Percentiles rank a stretch among this genome's conserved stretches.
These are phyloP conservation scores for Hassar affinis DNA, from an alignment of 2,113 vertebrate species.

Conservation along the genomic window DNA sequence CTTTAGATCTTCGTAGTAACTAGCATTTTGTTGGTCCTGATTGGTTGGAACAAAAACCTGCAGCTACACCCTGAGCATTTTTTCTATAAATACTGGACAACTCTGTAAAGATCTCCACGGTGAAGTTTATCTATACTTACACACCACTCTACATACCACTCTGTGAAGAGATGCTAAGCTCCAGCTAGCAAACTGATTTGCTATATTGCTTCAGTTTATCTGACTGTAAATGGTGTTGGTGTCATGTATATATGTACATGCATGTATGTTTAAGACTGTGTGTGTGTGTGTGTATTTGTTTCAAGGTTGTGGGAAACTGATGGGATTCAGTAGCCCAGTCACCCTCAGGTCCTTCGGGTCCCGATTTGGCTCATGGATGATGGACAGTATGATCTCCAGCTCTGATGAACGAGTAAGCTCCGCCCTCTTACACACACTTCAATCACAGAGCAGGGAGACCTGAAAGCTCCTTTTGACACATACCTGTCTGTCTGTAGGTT, in stretches of 20 bases:
- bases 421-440: not conserved
- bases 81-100: too few species aligned
- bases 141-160: too few species aligned
- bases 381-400: conserved; percentile 47
- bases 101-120: too few species aligned
- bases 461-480: not conserved
- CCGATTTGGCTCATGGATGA: conserved; percentile 52
- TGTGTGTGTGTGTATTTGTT: conserved; percentile 26
- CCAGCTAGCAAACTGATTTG: too few species aligned
- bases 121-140: too few species aligned
- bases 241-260: conserved; percentile 6
- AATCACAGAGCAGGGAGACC: not conserved
- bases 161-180: too few species aligned
- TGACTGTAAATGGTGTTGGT: not conserved
- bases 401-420: conserved; percentile 46
- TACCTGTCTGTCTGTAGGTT: conserved; percentile 68
- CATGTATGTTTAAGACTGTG: conserved; percentile 22
- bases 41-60: too few species aligned
- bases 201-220: too few species aligned
- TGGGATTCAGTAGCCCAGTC: conserved; percentile 41
- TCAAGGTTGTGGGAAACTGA: conserved; percentile 45
- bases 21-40: not conserved
- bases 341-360: conserved; percentile 49
- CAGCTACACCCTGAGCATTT: too few species aligned
- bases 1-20: too few species aligned